Evolutionary conservation across 2,797 vertebrate genomes (phyloP), one percentile per base, ranked within the genome.

Genomic region (Distichodus sexfasciatus): DNA sequence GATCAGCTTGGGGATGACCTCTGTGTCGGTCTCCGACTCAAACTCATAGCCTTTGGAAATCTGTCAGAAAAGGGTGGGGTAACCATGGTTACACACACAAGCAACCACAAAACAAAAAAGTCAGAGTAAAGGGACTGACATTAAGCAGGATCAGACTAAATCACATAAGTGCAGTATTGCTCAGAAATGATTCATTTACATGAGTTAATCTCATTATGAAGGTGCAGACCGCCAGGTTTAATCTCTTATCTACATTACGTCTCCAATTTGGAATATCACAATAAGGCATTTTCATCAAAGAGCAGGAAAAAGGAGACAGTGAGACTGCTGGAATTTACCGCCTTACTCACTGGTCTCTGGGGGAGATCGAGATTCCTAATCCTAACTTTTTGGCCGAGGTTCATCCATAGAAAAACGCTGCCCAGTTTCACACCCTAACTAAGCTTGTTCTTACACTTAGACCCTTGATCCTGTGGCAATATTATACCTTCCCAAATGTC

Each of bases 1-100:
- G 83, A 94, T 92, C 85, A 99, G n/a, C 72, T 99, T 99, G 1
- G 96, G 94, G 69, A 99, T 98, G 7, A 97, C 95, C 84, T 99
- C 96, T 1, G 96, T 99, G 80, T 99, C 96, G 0, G 96, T 99
- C 79, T 99, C 95, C 4, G 96, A 99, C 85, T 99, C 96, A 76
- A 99, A 99, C 72, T 94, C 94, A 0, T 98, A 99, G 76, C 94
- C 94, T 86, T 97, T 97, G 86, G 83, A 91, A 83, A 92, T 92
- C 96, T 99, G 83, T 57, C 41, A 59, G n/a, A n/a, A 71, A 72
- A 75, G 71, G 65, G 67, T 55, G 59, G 67, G 67, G 55, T 17
- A 29, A 26, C 41, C 66, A 69, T 69, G 74, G 69, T 71, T 76
- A 76, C 64, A 74, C 44, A 59, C 12, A 11, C 21, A 65, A 8